phyloP scores from a whole-genome alignment of 2,113 vertebrate species.

The Percina caprodes region DNA sequence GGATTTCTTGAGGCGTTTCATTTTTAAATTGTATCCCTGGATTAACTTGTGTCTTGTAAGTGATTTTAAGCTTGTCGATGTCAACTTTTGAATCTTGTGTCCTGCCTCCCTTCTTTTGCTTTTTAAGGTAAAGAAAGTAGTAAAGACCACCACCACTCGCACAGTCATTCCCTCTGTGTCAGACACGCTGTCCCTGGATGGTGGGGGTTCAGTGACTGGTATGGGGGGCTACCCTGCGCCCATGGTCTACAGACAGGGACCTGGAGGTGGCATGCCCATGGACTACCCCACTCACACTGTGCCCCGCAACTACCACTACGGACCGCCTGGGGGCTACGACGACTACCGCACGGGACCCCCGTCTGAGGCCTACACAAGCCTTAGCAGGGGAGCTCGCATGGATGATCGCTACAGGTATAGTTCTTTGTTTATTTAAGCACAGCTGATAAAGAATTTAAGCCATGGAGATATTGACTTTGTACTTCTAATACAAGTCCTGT shows the following conservation, averaged over 20 bases:
- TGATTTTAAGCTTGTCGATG: background rate
- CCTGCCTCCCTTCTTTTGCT: background rate
- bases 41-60: background rate
- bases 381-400: conserved; percentile 89
- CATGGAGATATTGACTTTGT: background rate
- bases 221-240: conserved; percentile 86
- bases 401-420: conserved; percentile 90
- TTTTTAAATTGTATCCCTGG: background rate
- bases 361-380: conserved; percentile 89
- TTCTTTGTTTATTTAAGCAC: background rate
- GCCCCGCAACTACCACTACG: conserved; percentile 95
- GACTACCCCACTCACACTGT: conserved; percentile 92
- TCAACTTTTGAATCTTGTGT: background rate
- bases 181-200: conserved; percentile 85
- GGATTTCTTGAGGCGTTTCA: background rate
- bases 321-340: conserved; percentile 86
- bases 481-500: too few relatives aligned
- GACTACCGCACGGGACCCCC: conserved; percentile 83
- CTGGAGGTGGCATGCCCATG: conserved; percentile 70
- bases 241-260: conserved; percentile 86
- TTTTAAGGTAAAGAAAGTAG: conserved; percentile 92
- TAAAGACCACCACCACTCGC: conserved; percentile 92
- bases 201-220: conserved; percentile 81
- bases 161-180: conserved; percentile 88
- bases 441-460: background rate